Evolutionary conservation across 1,140 invertebrate species (phyloP), one percentile per base, ranked within the genome.

Genomic region (Calosoma granatense): DNA sequence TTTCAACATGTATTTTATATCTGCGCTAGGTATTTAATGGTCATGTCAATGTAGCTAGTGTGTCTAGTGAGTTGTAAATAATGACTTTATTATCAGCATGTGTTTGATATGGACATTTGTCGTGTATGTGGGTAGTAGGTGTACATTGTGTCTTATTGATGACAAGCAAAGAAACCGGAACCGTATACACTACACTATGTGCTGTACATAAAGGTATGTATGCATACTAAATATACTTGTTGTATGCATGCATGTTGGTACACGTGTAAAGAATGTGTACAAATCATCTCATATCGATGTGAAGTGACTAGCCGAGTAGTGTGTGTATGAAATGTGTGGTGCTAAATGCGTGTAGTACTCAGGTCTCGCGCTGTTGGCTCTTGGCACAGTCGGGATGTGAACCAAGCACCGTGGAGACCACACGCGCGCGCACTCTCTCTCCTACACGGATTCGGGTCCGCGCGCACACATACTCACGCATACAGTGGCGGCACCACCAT

Each of bases 331-430:
- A 47, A 47, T 47, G 41, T 47, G 41, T 47, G 58, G 61, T 64
- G 63, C 62, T 64, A 64, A 64, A 64, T 64, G 59, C 61, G 63
- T 64, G 61, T 61, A 60, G 56, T 61, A 58, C 57, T 57, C 63
- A 55, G 63, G 63, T 64, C 60, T 61, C 58, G 55, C 54, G 51
- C 58, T 53, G 58, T 59, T 59, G 58, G 52, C 39, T 59, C 51
- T 59, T 59, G 58, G 58, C 58, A 56, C 54, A 52, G 22, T 39
- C 55, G 54, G 58, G 55, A 41, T 41, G 52, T 51, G 60, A 60
- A 54, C 55, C 61, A 59, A 59, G 61, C 20, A 62, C 58, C 63
- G 63, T 64, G 60, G 58, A 58, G 63, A 64, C 63, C 63, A 64
- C 63, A 64, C 63, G 55, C 61, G 62, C 23, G 58, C 54, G 54